These are phyloP conservation scores for Otus scops DNA, from an alignment of 2,797 vertebrate species.

Conservation along the genomic window DNA sequence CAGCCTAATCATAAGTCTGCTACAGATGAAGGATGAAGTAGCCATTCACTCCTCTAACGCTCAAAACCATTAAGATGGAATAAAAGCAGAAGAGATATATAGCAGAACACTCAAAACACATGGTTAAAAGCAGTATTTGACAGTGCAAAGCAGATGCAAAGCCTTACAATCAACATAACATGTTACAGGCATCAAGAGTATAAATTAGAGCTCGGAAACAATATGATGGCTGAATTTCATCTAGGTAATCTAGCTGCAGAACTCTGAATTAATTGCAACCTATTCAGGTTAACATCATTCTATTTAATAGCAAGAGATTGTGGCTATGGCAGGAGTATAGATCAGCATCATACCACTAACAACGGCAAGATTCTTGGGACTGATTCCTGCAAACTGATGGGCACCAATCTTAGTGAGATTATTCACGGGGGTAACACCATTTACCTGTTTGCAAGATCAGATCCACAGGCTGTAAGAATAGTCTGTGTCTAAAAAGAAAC, in stretches of 20 bases:
- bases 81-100: background rate
- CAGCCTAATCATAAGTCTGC: background rate
- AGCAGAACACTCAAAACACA: background rate
- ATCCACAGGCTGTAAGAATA: background rate
- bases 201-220: background rate
- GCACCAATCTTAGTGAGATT: background rate
- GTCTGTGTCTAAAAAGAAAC: background rate
- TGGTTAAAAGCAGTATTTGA: background rate
- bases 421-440: background rate
- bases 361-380: background rate
- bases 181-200: background rate
- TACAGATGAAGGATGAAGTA: background rate
- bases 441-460: background rate
- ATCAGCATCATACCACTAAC: background rate
- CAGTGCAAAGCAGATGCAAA: background rate
- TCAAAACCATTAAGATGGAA: background rate
- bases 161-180: background rate
- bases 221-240: background rate
- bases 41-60: background rate
- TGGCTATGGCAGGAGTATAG: background rate
- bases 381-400: background rate
- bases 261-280: conserved; percentile 39
- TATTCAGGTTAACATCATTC: background rate
- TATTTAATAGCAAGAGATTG: background rate
- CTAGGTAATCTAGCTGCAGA: conserved; percentile 16